Percentiles rank a stretch among this genome's conserved stretches.
Evolutionary conservation across 2,888 invertebrate genomes (phyloP).

Genomic region (Latrodectus elegans): DNA sequence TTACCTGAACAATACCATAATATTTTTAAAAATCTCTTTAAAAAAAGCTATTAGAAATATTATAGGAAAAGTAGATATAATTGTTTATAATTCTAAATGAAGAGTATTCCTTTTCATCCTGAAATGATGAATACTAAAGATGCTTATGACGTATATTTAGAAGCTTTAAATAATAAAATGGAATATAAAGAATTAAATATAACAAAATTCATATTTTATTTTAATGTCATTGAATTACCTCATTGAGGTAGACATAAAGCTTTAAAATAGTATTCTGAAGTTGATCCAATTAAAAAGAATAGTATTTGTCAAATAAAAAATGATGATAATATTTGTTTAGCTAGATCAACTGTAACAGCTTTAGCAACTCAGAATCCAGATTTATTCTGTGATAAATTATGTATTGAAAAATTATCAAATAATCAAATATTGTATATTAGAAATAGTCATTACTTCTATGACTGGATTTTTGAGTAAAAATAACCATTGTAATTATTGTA

Average conservation of each 20-base stretch:
- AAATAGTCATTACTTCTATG: constrained; percentile 9
- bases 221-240: constrained; percentile 1
- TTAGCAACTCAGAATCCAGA: background rate
- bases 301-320: background rate
- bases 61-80: background rate
- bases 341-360: background rate
- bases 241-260: background rate
- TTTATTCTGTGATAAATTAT: background rate
- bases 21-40: too few relatives aligned
- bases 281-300: background rate
- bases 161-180: background rate
- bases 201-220: background rate
- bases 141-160: background rate
- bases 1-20: background rate
- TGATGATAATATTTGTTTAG: background rate
- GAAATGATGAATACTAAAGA: background rate
- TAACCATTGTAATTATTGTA: constrained; percentile 22
- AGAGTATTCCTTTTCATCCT: background rate
- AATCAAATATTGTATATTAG: background rate
- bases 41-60: background rate
- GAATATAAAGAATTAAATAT: background rate
- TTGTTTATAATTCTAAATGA: background rate
- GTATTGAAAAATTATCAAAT: background rate
- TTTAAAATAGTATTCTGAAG: background rate
- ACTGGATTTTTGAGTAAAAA: constrained; percentile 14